phyloP scores from a whole-genome alignment of 2,888 invertebrate species.

The Aleiodes testaceus region DNA sequence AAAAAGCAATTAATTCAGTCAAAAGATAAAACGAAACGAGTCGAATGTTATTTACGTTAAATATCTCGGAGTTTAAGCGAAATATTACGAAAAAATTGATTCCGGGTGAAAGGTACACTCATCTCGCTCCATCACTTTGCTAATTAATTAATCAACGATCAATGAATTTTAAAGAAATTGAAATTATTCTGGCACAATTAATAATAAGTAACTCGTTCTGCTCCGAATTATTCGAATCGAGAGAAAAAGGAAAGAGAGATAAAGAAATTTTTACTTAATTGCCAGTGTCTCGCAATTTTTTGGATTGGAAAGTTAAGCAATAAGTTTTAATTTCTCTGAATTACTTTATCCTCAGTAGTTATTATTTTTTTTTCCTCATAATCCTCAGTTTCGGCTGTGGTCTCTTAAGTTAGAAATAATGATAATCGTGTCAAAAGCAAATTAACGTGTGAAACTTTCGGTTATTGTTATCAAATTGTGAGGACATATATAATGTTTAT shows the following conservation, averaged over 20 bases:
- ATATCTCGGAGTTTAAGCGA: too few relatives aligned
- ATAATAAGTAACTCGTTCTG: too few relatives aligned
- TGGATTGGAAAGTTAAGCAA: constrained; percentile 30
- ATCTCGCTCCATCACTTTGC: too few relatives aligned
- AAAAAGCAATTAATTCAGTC: background rate
- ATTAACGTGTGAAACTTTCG: constrained; percentile 27
- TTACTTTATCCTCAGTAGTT: background rate
- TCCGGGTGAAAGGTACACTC: too few relatives aligned
- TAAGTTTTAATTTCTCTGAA: constrained; percentile 9
- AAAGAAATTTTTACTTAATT: background rate
- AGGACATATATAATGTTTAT: constrained; percentile 50
- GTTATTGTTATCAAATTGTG: constrained; percentile 27
- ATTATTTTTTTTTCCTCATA: background rate
- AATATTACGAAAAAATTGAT: too few relatives aligned
- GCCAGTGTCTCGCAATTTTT: constrained; percentile 20
- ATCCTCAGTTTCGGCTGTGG: background rate
- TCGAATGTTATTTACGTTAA: too few relatives aligned
- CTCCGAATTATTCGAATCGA: background rate
- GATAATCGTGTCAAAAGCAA: constrained; percentile 31
- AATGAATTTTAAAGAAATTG: too few relatives aligned
- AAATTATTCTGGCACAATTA: too few relatives aligned
- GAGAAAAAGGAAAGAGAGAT: background rate
- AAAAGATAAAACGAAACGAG: background rate
- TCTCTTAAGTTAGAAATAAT: constrained; percentile 17
- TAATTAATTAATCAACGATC: too few relatives aligned